These are phyloP conservation scores for Centropyge bicolor DNA, from an alignment of 2,797 vertebrate genomes.

Conservation along the genomic window DNA sequence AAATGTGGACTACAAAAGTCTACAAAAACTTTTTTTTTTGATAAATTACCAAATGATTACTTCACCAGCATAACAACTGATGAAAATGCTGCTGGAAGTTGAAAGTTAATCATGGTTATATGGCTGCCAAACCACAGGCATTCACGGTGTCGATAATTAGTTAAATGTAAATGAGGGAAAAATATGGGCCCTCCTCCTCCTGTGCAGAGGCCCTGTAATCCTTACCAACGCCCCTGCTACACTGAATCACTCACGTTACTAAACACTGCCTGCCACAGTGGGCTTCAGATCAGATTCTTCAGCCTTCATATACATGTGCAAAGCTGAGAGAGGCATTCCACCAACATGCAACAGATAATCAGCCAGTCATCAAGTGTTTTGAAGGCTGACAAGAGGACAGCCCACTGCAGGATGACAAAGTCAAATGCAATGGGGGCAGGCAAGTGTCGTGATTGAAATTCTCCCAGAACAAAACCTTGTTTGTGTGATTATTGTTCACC, in stretches of 20 bases:
- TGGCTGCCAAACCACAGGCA: no score
- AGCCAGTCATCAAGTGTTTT: conserved; percentile 14
- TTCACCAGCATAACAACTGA: no score
- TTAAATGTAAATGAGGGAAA: not conserved
- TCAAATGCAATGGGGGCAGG: conserved; percentile 52
- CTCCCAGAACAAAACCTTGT: conserved; percentile 75
- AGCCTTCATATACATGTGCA: conserved; percentile 23
- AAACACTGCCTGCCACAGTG: not conserved
- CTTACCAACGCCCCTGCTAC: conserved; percentile 9
- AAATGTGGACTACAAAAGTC: no score
- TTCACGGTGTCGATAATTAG: not conserved
- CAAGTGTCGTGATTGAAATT: conserved; percentile 74
- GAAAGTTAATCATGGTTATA: no score
- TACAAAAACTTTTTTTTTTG: no score
- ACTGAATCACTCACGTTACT: conserved; percentile 4
- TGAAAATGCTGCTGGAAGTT: no score
- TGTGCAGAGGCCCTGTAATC: conserved; percentile 1
- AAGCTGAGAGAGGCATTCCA: conserved; percentile 28
- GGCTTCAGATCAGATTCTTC: conserved; percentile 22
- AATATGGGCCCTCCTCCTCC: not conserved
- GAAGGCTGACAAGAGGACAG: conserved; percentile 28
- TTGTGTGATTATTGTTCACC: conserved; percentile 78
- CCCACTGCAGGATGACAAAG: conserved; percentile 66
- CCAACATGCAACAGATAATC: conserved; percentile 26
- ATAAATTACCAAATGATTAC: no score